Evolutionary conservation across 2,888 invertebrate genomes (phyloP).

Genomic region (Cerastis rubricosa): DNA sequence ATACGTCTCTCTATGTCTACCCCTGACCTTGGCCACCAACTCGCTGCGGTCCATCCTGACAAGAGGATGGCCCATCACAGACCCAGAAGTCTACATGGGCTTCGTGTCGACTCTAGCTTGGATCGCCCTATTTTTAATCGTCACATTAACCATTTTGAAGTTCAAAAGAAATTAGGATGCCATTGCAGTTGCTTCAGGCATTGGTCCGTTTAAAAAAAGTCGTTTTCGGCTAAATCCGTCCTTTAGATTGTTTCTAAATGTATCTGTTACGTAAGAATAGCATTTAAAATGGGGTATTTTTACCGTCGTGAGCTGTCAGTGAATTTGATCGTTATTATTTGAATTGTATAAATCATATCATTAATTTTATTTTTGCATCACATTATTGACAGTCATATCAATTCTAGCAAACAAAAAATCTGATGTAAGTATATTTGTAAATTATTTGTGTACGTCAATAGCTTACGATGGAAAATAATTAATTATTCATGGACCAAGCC

Average conservation of each 20-base stretch:
- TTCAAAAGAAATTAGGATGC: constrained; percentile 93
- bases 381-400: constrained; percentile 35
- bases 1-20: constrained; percentile 95
- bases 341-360: constrained; percentile 5
- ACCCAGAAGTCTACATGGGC: constrained; percentile 96
- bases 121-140: constrained; percentile 95
- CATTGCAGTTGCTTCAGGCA: constrained; percentile 63
- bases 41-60: constrained; percentile 96
- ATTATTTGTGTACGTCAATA: constrained; percentile 28
- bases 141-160: constrained; percentile 95
- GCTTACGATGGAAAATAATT: constrained; percentile 50
- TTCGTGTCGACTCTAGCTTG: constrained; percentile 96
- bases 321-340: constrained; percentile 32
- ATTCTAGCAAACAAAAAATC: constrained; percentile 22
- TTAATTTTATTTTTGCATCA: constrained; percentile 38
- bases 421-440: constrained; percentile 42
- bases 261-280: constrained; percentile 51
- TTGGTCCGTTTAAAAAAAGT: constrained; percentile 50
- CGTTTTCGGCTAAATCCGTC: constrained; percentile 55
- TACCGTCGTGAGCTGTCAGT: constrained; percentile 51
- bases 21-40: constrained; percentile 98
- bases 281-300: constrained; percentile 58
- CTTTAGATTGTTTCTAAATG: constrained; percentile 45
- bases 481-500: constrained; percentile 48
- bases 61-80: constrained; percentile 95